Evolutionary conservation across 2,797 vertebrate species (phyloP).

Genomic region (Mionectes olivaceus): DNA sequence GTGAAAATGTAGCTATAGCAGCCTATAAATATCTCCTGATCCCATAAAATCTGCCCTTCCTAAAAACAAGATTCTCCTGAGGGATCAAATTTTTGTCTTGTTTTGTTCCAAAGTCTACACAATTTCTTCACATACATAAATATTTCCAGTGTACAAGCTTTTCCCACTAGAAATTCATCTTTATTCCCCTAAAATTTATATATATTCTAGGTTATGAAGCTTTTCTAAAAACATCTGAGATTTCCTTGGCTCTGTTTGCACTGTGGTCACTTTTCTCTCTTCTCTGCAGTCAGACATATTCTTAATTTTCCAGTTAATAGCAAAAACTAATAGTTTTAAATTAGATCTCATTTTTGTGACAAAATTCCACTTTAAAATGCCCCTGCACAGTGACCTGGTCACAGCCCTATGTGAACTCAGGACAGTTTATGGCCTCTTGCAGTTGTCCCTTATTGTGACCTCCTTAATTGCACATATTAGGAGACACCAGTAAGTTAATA

Average conservation of each 20-base stretch:
- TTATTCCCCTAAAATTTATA: neutral
- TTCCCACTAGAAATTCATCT: neutral
- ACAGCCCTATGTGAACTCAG: neutral
- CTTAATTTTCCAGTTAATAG: neutral
- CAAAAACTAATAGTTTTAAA: neutral
- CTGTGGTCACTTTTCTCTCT: neutral
- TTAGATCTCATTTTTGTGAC: neutral
- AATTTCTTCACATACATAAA: neutral
- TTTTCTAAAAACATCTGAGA: neutral
- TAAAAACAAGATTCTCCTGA: neutral
- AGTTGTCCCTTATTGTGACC: neutral
- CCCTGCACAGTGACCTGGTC: neutral
- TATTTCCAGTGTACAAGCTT: neutral
- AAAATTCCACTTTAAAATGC: neutral
- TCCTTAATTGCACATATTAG: neutral
- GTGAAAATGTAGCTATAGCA: neutral
- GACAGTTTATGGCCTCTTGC: neutral
- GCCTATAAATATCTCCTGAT: neutral
- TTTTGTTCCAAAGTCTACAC: neutral
- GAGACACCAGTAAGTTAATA: neutral
- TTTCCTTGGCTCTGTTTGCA: neutral
- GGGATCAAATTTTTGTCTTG: neutral
- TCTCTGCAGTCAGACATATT: neutral
- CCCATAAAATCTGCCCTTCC: neutral
- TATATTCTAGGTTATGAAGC: neutral